phyloP scores from a whole-genome alignment of 2,113 vertebrate genomes.

The Onychorhynchus coronatus region DNA sequence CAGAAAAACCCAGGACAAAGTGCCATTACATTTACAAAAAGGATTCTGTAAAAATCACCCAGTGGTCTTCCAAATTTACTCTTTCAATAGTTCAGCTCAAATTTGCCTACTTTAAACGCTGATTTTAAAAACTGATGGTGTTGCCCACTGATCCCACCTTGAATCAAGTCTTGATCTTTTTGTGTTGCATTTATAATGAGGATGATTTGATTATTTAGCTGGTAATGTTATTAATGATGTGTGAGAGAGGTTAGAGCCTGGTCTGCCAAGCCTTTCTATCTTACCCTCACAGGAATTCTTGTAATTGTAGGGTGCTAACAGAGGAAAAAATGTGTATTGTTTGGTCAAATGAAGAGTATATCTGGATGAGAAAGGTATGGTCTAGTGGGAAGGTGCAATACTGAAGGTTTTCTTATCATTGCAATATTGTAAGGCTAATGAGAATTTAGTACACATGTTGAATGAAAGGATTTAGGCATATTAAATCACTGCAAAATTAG shows the following conservation, averaged over 20 bases:
- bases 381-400: not conserved
- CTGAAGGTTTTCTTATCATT: not conserved
- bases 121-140: not conserved
- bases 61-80: not conserved
- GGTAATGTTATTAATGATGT: not conserved
- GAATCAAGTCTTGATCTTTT: not conserved
- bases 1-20: not conserved
- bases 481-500: not conserved
- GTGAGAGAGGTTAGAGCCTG: not conserved
- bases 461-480: not conserved
- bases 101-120: not conserved
- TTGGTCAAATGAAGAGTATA: not conserved
- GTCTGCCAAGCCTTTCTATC: not conserved
- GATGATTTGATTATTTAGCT: not conserved
- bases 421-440: not conserved
- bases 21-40: slow-evolving; percentile 8
- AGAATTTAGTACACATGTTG: not conserved
- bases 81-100: not conserved
- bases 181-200: not conserved
- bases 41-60: not conserved
- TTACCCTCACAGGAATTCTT: not conserved
- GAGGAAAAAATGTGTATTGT: not conserved
- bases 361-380: not conserved
- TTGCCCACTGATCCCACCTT: not conserved
- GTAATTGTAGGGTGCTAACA: not conserved